Evolutionary conservation across 2,113 vertebrate genomes (phyloP).

Genomic region (Ammodytes marinus): DNA sequence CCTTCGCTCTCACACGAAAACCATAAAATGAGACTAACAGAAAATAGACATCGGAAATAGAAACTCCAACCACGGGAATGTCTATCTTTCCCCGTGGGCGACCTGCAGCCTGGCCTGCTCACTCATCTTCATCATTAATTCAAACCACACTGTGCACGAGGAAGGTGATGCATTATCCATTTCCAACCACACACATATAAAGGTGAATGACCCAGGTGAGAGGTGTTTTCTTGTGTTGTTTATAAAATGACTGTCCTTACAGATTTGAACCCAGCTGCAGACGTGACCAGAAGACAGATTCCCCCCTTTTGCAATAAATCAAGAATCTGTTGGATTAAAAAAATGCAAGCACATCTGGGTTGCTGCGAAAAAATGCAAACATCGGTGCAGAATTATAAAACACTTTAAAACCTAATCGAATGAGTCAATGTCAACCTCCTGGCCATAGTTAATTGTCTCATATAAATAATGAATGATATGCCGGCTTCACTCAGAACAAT

Average conservation of each 20-base stretch:
- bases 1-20: constrained; percentile 16
- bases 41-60: constrained; percentile 37
- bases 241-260: background rate
- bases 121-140: constrained; percentile 37
- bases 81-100: constrained; percentile 7
- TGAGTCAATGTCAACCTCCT: constrained; percentile 9
- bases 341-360: background rate
- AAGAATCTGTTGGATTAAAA: background rate
- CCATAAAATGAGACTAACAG: constrained; percentile 10
- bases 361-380: background rate
- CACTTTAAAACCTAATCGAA: background rate
- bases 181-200: constrained; percentile 3
- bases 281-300: constrained; percentile 5
- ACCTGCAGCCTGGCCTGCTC: constrained; percentile 10
- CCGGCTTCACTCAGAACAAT: background rate
- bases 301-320: background rate
- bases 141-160: constrained; percentile 7
- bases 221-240: background rate
- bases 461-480: constrained; percentile 24
- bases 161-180: constrained; percentile 22
- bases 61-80: constrained; percentile 20
- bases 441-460: constrained; percentile 13
- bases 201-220: background rate
- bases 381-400: background rate
- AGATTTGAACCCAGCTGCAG: background rate